A percentile compares a stretch with the other conserved stretches of the same genome.
These are phyloP conservation scores for Rafetus swinhoei DNA, from an alignment of 2,113 vertebrate genomes.

Conservation along the genomic window DNA sequence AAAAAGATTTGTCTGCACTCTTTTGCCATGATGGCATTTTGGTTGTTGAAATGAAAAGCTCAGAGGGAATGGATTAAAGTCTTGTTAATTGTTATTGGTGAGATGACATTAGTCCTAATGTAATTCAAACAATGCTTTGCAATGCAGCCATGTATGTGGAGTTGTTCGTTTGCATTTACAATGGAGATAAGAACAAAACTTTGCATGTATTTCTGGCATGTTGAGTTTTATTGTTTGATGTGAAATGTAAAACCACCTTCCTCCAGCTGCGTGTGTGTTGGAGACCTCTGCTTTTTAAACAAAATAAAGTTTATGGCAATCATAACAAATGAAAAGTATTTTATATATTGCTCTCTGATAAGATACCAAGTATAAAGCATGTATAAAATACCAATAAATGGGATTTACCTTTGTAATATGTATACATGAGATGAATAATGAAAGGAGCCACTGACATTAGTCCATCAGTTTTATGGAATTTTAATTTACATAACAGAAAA, in stretches of 20 bases:
- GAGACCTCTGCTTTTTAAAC: neutral
- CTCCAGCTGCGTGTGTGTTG: neutral
- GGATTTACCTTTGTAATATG: neutral
- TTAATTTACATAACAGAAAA: neutral
- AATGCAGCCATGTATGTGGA: neutral
- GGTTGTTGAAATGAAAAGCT: constrained; percentile 82
- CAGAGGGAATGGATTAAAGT: constrained; percentile 40
- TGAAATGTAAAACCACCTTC: constrained; percentile 3
- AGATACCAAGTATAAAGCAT: neutral
- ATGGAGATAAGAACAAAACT: constrained; percentile 39
- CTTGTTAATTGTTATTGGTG: neutral
- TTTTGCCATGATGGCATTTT: constrained; percentile 88
- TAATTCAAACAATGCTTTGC: neutral
- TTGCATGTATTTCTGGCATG: constrained; percentile 14
- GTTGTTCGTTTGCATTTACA: constrained; percentile 9
- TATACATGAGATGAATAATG: neutral
- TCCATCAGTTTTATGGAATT: neutral
- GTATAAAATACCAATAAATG: neutral
- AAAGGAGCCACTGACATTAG: neutral
- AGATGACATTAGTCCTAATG: neutral
- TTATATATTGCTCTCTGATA: neutral
- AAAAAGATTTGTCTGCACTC: constrained; percentile 78
- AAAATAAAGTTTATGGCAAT: neutral
- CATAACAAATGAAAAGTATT: neutral
- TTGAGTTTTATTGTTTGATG: constrained; percentile 51